A percentile compares a stretch with the other conserved stretches of the same genome.
phyloP scores from a whole-genome alignment of 1,140 invertebrate species.

The Ceratosolen fusciceps region DNA sequence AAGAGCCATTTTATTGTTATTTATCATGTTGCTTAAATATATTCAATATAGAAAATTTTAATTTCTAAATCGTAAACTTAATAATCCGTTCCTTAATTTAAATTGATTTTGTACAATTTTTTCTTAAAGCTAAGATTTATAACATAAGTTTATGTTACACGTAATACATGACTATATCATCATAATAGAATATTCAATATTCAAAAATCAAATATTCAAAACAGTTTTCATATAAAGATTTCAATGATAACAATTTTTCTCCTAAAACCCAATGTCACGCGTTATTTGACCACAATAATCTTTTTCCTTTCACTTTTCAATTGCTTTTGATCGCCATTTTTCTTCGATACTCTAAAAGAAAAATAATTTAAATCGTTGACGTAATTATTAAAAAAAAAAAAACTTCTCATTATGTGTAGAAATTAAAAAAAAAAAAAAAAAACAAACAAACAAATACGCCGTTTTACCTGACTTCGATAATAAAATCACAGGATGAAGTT shows the following conservation, averaged over 20 bases:
- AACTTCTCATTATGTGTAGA: not conserved
- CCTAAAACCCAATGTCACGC: not conserved
- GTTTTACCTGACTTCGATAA: constrained; percentile 35
- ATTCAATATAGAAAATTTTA: no score
- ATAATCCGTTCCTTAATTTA: no score
- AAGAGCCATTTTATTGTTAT: no score
- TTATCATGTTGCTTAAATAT: constrained; percentile 56
- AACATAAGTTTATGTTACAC: no score
- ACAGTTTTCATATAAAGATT: not conserved
- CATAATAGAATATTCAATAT: constrained; percentile 4
- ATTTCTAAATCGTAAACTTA: no score
- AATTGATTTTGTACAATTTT: not conserved
- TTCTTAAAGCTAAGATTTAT: not conserved
- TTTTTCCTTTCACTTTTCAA: constrained; percentile 47
- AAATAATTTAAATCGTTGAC: not conserved
- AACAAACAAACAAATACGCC: not conserved
- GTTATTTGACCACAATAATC: constrained; percentile 23
- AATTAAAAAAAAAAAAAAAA: no score
- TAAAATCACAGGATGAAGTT: constrained; percentile 30
- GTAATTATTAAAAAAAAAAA: not conserved
- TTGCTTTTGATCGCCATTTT: constrained; percentile 5
- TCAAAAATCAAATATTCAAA: no score
- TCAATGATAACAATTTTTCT: not conserved
- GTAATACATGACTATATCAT: not conserved
- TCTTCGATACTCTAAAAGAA: constrained; percentile 27